Evolutionary conservation across 1,140 invertebrate species (phyloP).

Genomic region (Cheumatopsyche charites): DNA sequence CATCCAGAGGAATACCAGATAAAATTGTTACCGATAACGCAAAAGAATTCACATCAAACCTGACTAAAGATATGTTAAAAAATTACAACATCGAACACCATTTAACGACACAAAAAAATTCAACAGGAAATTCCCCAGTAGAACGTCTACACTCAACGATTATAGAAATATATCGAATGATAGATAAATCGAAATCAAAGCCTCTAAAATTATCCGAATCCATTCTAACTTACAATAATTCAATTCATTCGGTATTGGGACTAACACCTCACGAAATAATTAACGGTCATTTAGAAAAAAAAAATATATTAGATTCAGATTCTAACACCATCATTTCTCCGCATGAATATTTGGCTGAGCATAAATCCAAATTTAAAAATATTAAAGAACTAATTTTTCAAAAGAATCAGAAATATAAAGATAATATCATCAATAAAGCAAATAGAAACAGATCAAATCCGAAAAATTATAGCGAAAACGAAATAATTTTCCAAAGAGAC

Average conservation of each 20-base stretch:
- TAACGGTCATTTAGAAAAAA: neutral
- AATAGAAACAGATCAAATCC: constrained; percentile 7
- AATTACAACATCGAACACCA: constrained; percentile 6
- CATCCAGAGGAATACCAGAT: neutral
- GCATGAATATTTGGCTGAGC: neutral
- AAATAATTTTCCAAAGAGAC: constrained; percentile 13
- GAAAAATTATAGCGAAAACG: constrained; percentile 5
- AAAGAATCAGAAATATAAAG: neutral
- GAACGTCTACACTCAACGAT: too few relatives aligned
- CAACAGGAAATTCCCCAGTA: constrained; percentile 5
- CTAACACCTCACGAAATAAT: neutral
- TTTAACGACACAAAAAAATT: neutral
- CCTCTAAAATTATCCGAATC: neutral
- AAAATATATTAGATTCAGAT: neutral
- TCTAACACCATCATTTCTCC: neutral
- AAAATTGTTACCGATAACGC: neutral
- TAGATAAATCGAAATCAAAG: neutral
- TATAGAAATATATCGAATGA: too few relatives aligned
- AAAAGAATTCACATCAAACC: neutral
- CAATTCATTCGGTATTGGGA: neutral
- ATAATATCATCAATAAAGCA: constrained; percentile 7
- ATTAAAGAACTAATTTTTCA: neutral
- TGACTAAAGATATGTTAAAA: neutral
- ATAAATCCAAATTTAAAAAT: neutral
- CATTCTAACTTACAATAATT: neutral